Percentiles rank a stretch among this genome's conserved stretches.
Conservation (phyloP, 2,888 invertebrate species). For the Caenorhabditis becei region DNA sequence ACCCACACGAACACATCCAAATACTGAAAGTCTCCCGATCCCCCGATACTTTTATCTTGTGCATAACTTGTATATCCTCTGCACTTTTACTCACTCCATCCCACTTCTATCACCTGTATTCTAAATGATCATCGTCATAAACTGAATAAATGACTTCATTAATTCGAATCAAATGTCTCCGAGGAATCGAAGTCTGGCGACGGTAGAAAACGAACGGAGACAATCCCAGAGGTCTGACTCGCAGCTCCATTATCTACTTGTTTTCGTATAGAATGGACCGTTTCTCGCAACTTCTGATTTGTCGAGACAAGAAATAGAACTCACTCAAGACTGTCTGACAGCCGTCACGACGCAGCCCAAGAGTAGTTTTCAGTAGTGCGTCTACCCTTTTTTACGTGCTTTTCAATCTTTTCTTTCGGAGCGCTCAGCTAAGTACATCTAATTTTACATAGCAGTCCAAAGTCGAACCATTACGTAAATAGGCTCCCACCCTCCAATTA, state of each 20-base stretch:
- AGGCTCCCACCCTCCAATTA: background rate
- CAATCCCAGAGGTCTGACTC: background rate
- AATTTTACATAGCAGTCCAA: background rate
- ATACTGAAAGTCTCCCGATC: slow-evolving; percentile 21
- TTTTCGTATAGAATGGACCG: background rate
- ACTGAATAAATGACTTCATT: background rate
- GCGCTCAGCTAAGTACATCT: background rate
- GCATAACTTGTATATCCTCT: background rate
- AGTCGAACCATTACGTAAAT: slow-evolving; percentile 3
- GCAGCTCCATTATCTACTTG: background rate
- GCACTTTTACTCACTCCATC: background rate
- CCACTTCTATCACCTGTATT: background rate
- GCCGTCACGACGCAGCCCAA: background rate
- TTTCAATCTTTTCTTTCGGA: background rate
- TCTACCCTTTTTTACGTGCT: background rate
- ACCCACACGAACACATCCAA: slow-evolving; percentile 27
- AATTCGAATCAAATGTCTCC: no score
- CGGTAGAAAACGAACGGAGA: background rate
- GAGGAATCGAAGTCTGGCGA: background rate
- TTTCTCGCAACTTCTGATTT: background rate
- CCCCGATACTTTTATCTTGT: background rate
- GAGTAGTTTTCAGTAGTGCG: background rate
- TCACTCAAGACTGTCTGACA: no score
- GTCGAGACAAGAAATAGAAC: no score
- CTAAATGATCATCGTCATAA: background rate